A percentile compares a stretch with the other conserved stretches of the same genome.
Conservation (phyloP, 2,797 vertebrate species). For the Echeneis naucrates region DNA sequence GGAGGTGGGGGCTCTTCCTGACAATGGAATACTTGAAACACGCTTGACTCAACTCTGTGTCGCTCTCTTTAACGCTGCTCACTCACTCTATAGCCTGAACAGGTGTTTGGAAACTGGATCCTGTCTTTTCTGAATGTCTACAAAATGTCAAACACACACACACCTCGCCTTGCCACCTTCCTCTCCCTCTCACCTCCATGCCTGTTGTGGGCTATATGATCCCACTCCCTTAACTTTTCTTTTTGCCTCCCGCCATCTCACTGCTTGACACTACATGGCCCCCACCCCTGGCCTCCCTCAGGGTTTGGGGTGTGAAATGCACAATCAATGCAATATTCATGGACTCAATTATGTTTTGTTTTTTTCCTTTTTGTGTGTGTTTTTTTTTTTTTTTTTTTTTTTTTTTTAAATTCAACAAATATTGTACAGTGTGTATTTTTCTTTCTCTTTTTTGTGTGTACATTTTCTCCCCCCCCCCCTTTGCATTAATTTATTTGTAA, state of each 20-base stretch:
- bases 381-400: constrained; percentile 44
- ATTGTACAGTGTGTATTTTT: constrained; percentile 86
- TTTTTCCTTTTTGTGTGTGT: constrained; percentile 37
- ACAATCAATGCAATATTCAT: constrained; percentile 98
- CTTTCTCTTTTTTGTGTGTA: constrained; percentile 68
- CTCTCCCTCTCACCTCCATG: constrained; percentile 9
- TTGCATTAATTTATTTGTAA: constrained; percentile 93
- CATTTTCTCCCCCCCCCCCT: constrained; percentile 74
- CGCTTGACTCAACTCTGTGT: constrained; percentile 81
- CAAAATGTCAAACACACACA: constrained; percentile 77
- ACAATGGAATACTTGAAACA: constrained; percentile 91
- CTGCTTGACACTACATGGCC: constrained; percentile 85
- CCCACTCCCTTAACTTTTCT: constrained; percentile 44
- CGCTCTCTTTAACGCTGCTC: constrained; percentile 87
- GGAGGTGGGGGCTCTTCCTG: constrained; percentile 81
- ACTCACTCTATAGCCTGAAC: constrained; percentile 88
- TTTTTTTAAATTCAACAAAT: constrained; percentile 72
- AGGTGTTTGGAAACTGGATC: constrained; percentile 86
- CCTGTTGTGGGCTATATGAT: constrained; percentile 54
- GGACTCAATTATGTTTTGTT: constrained; percentile 77
- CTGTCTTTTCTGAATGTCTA: constrained; percentile 86
- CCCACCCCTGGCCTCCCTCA: constrained; percentile 81
- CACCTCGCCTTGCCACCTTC: constrained; percentile 12
- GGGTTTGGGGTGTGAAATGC: constrained; percentile 91
- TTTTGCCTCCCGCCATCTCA: constrained; percentile 82